Evolutionary conservation across 2,797 vertebrate species (phyloP), one percentile per base, ranked within the genome.

Genomic region (Zenarchopterus dispar): DNA sequence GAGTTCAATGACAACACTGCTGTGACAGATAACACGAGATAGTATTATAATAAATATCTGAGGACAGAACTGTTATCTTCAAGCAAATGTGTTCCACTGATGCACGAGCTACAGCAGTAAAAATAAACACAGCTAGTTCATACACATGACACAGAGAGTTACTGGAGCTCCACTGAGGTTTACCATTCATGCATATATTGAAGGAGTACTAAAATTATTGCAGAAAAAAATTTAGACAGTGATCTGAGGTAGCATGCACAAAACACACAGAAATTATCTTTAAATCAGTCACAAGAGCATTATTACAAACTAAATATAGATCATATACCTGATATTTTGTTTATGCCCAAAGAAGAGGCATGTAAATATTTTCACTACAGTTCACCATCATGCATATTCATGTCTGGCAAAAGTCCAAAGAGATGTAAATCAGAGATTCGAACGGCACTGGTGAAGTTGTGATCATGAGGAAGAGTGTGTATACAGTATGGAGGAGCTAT

Each of bases 201-300:
- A 67, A 57, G 16, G 23, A 62, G 50, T 63, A 75, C 56, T 63
- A 49, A 70, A 73, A 50, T 66, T 48, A 63, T 55, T 68, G 57
- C 57, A 49, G 78, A 72, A 52, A 50, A 69, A 81, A 52, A 63
- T 71, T 72, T 62, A 62, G 21, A 71, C 72, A 45, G 64, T 75
- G 63, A 33, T 75, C 77, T 80, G 89, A 91, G 83, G 87, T 85
- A 85, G 75, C 89, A 91, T 91, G 89, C 90, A 79, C 70, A 59
- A 39, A 68, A 69, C 39, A 50, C 54, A 22, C 21, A 64, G 19
- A 68, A 56, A 75, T 55, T 59, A 19, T 73, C 6, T 24, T 56
- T 23, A 26, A 69, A 62, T 71, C 43, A 58, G 36, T 62, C 82
- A 78, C 26, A 88, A 83, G 88, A 84, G 44, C 75, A 54, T 66